A percentile compares a stretch with the other conserved stretches of the same genome.
Evolutionary conservation across 1,140 invertebrate genomes (phyloP).

Genomic region (Drosophila trapezifrons): DNA sequence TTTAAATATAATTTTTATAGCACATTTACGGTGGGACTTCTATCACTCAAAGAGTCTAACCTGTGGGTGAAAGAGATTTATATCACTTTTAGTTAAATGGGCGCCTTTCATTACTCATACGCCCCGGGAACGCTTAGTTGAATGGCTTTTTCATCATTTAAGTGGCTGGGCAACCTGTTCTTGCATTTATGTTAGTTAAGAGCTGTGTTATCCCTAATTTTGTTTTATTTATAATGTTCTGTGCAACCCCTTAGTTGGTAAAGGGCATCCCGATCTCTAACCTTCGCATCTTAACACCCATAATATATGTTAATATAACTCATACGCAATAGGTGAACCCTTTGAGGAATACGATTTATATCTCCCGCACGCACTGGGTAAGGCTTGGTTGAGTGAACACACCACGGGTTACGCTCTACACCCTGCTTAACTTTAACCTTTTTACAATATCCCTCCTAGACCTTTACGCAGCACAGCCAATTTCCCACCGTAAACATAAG

Average conservation of each 20-base stretch:
- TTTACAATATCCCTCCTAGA: slow-evolving; percentile 12
- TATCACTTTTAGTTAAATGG: slow-evolving; percentile 5
- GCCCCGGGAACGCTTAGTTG: background rate
- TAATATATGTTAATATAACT: slow-evolving; percentile 1
- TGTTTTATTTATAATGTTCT: slow-evolving; percentile 11
- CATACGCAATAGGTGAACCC: slow-evolving; percentile 4
- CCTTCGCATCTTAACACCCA: slow-evolving; percentile 6
- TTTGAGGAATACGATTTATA: background rate
- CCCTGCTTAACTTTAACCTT: slow-evolving; percentile 1
- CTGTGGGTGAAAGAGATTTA: background rate
- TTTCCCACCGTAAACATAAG: slow-evolving; percentile 32
- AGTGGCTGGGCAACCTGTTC: background rate
- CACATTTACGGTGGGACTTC: background rate
- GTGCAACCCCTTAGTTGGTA: background rate
- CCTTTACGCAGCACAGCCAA: slow-evolving; percentile 15
- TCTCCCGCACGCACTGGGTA: slow-evolving; percentile 14
- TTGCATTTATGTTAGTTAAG: slow-evolving; percentile 1
- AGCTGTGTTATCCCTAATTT: slow-evolving; percentile 5
- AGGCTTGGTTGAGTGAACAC: background rate
- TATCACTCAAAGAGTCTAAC: background rate
- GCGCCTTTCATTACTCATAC: slow-evolving; percentile 2
- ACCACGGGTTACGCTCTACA: background rate
- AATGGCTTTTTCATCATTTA: slow-evolving; percentile 9
- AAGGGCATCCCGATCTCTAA: slow-evolving; percentile 2
- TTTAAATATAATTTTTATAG: slow-evolving; percentile 6